Conservation (phyloP, 2,888 invertebrate species). For the Lasioglossum vierecki region DNA sequence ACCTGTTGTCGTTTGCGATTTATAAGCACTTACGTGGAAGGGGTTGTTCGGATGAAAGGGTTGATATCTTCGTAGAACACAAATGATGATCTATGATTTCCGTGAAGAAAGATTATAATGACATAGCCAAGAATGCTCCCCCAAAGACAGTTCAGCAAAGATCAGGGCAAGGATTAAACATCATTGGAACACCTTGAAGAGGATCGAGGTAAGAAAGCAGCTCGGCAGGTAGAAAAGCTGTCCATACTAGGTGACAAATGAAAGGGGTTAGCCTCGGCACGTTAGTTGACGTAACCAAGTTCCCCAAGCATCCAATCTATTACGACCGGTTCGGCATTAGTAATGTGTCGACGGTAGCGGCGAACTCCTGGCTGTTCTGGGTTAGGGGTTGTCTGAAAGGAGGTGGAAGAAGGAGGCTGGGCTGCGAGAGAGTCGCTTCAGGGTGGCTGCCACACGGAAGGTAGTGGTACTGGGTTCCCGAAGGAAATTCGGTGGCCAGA, state of each 20-base stretch:
- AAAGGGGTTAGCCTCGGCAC: slow-evolving; percentile 66
- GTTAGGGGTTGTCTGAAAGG: slow-evolving; percentile 42
- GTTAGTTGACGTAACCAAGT: slow-evolving; percentile 76
- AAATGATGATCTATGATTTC: neutral
- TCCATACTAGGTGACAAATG: slow-evolving; percentile 55
- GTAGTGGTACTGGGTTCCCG: slow-evolving; percentile 45
- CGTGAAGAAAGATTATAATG: neutral
- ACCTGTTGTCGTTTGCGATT: too few species aligned
- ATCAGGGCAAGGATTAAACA: neutral
- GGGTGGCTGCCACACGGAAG: slow-evolving; percentile 55
- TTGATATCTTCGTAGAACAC: too few species aligned
- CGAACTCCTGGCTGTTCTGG: slow-evolving; percentile 54
- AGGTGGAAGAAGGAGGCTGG: slow-evolving; percentile 37
- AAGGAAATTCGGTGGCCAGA: slow-evolving; percentile 57
- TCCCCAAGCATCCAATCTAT: slow-evolving; percentile 78
- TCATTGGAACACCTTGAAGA: neutral
- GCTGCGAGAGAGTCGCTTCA: slow-evolving; percentile 38
- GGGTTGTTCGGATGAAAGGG: too few species aligned
- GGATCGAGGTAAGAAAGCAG: neutral
- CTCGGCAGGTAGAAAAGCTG: neutral
- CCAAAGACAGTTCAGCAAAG: neutral
- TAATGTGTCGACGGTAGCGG: slow-evolving; percentile 77
- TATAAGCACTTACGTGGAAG: too few species aligned
- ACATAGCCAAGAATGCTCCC: neutral
- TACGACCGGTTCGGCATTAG: slow-evolving; percentile 81